Evolutionary conservation across 2,797 vertebrate species (phyloP).

Genomic region (Intellagama lesueurii): DNA sequence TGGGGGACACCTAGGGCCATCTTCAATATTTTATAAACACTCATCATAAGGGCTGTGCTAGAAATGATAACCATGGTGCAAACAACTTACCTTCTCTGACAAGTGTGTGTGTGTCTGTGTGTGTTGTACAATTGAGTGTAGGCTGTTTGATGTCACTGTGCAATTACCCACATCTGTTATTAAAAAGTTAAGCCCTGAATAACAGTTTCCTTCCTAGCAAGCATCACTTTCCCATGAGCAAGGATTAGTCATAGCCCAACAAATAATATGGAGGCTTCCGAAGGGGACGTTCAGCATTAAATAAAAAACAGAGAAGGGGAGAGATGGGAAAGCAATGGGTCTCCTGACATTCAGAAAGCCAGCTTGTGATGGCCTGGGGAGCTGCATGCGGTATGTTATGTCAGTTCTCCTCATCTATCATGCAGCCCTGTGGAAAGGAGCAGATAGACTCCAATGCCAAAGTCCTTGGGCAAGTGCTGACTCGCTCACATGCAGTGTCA

Average conservation of each 20-base stretch:
- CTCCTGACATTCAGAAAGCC: slow-evolving; percentile 9
- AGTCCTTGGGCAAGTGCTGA: not conserved
- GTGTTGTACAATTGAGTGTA: slow-evolving; percentile 6
- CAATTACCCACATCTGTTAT: slow-evolving; percentile 33
- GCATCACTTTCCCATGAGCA: not conserved
- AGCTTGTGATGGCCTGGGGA: slow-evolving; percentile 33
- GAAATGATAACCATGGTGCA: slow-evolving; percentile 1
- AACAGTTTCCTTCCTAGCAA: slow-evolving; percentile 32
- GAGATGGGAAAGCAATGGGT: not conserved
- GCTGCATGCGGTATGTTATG: not conserved
- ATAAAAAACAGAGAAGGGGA: accelerated
- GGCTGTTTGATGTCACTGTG: slow-evolving; percentile 26
- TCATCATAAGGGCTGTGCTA: not conserved
- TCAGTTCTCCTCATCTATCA: not conserved
- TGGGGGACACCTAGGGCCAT: not conserved
- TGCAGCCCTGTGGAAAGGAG: slow-evolving; percentile 17
- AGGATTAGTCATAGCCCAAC: slow-evolving; percentile 38
- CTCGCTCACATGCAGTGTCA: not conserved
- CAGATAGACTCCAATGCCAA: not conserved
- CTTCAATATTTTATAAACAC: slow-evolving; percentile 43
- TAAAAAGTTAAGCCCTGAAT: not conserved
- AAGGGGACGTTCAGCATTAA: not conserved
- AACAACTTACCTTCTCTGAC: slow-evolving; percentile 2
- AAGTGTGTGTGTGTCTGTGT: not conserved
- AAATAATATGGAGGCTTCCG: not conserved